These are phyloP conservation scores for Cantharis rufa DNA, from an alignment of 2,888 invertebrate genomes.

Conservation along the genomic window DNA sequence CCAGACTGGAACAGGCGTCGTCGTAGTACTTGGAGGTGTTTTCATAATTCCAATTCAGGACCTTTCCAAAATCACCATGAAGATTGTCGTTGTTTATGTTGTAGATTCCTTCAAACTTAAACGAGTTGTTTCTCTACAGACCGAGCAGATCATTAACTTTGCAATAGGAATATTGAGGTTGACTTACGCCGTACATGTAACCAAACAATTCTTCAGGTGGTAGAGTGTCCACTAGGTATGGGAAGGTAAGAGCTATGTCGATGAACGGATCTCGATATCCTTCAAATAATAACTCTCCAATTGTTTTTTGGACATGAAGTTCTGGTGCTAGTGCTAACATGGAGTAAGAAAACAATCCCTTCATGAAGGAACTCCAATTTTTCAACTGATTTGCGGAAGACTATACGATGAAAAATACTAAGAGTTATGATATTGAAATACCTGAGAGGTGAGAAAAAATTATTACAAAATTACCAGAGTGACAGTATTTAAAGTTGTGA, in stretches of 20 bases:
- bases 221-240: slow-evolving; percentile 56
- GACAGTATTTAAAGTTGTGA: slow-evolving; percentile 77
- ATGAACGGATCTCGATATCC: slow-evolving; percentile 80
- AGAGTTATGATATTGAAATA: not conserved
- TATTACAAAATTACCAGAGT: slow-evolving; percentile 65
- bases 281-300: slow-evolving; percentile 74
- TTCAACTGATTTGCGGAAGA: slow-evolving; percentile 64
- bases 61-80: slow-evolving; percentile 58
- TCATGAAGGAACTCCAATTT: slow-evolving; percentile 62
- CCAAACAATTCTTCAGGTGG: slow-evolving; percentile 79
- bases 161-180: not conserved
- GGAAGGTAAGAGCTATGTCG: slow-evolving; percentile 65
- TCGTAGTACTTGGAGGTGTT: slow-evolving; percentile 44
- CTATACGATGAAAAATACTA: slow-evolving; percentile 51
- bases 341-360: slow-evolving; percentile 64
- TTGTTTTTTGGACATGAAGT: slow-evolving; percentile 65
- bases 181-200: slow-evolving; percentile 75
- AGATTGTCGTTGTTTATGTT: slow-evolving; percentile 80
- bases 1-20: not conserved
- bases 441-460: not conserved
- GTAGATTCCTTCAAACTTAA: slow-evolving; percentile 72
- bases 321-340: slow-evolving; percentile 61
- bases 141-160: slow-evolving; percentile 34
- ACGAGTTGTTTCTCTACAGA: slow-evolving; percentile 79
- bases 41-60: slow-evolving; percentile 73